A percentile compares a stretch with the other conserved stretches of the same genome.
Conservation (phyloP, 2,797 vertebrate species). For the Crotalus adamanteus region DNA sequence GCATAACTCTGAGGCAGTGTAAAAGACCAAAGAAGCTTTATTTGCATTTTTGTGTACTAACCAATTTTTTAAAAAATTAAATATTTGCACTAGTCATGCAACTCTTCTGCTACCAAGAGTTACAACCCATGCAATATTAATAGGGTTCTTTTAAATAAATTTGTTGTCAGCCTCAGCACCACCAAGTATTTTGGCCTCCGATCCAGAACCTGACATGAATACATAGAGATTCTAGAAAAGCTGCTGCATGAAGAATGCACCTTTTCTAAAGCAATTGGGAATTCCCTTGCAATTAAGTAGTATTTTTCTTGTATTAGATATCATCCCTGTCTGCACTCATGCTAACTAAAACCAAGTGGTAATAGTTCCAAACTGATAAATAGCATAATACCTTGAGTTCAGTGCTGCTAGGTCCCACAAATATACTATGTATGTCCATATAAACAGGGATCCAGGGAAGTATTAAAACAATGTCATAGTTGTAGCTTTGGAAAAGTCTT, state of each 20-base stretch:
- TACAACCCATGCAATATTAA: background rate
- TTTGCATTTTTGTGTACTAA: slow-evolving; percentile 14
- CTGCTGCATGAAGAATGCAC: background rate
- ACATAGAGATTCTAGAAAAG: background rate
- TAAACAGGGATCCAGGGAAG: background rate
- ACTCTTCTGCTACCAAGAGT: background rate
- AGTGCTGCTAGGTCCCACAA: background rate
- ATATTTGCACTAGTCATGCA: background rate
- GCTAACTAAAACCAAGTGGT: background rate
- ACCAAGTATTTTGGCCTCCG: background rate
- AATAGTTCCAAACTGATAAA: background rate
- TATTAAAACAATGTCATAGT: background rate
- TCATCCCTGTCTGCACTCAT: background rate
- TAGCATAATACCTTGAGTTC: background rate
- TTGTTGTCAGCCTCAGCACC: background rate
- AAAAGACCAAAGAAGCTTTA: slow-evolving; percentile 8
- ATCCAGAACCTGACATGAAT: background rate
- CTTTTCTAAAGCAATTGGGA: background rate
- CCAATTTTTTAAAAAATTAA: slow-evolving; percentile 5
- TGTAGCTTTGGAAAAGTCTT: background rate
- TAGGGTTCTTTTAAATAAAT: slow-evolving; percentile 1
- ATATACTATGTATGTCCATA: background rate
- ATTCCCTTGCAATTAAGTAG: background rate
- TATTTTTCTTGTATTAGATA: background rate
- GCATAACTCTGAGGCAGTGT: slow-evolving; percentile 1